A percentile compares a stretch with the other conserved stretches of the same genome.
phyloP scores from a whole-genome alignment of 2,888 invertebrate species.

The Altica lythri region DNA sequence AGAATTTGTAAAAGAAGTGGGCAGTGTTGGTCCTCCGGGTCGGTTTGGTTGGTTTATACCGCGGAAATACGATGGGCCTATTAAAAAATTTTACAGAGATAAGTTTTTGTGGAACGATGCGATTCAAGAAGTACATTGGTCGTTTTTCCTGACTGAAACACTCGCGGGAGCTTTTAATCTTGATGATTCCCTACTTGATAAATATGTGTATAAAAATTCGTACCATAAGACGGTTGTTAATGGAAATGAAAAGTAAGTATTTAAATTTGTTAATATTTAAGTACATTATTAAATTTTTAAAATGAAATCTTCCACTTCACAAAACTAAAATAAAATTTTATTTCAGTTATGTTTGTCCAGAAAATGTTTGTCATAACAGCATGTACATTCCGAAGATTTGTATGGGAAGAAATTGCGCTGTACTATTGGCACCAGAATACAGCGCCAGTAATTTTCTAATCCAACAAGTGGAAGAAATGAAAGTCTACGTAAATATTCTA shows the following conservation, averaged over 20 bases:
- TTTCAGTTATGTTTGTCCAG: constrained; percentile 59
- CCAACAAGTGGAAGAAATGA: constrained; percentile 64
- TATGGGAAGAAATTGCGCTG: constrained; percentile 53
- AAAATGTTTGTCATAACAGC: constrained; percentile 53
- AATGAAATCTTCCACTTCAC: background rate
- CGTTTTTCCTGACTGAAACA: constrained; percentile 58
- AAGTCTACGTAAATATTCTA: constrained; percentile 67
- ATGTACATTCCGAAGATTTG: constrained; percentile 67
- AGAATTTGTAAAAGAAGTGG: constrained; percentile 60
- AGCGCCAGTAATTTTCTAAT: constrained; percentile 62
- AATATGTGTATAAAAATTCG: constrained; percentile 23
- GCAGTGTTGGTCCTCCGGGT: constrained; percentile 61
- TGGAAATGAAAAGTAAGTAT: constrained; percentile 31
- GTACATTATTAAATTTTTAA: no score
- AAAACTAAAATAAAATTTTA: constrained; percentile 16
- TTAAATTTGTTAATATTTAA: no score
- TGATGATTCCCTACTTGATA: constrained; percentile 33
- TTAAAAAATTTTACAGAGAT: constrained; percentile 36
- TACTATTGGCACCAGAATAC: constrained; percentile 60
- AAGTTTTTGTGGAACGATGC: constrained; percentile 45
- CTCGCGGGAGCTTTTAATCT: constrained; percentile 60
- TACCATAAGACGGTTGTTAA: constrained; percentile 4
- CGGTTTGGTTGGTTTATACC: constrained; percentile 72
- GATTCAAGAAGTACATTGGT: constrained; percentile 58
- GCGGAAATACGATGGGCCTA: constrained; percentile 48